Evolutionary conservation across 2,113 vertebrate species (phyloP), one percentile per base, ranked within the genome.

Genomic region (Cranoglanis bouderius): DNA sequence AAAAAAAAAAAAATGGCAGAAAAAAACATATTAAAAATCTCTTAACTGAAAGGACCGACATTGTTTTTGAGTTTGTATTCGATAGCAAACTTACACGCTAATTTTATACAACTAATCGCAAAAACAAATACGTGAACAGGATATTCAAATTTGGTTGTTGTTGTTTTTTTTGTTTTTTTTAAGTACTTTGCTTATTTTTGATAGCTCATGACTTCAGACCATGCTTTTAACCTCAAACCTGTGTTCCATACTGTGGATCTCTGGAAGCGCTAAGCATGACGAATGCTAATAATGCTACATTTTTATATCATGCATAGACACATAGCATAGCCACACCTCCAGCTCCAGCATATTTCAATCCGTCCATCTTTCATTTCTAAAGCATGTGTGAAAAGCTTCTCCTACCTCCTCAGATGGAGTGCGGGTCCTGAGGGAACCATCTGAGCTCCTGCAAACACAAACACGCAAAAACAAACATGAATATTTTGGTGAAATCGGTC

Each of bases 401-500:
- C 40, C 82, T 88, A 85, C 87, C 82, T 61, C 51, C 40, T 51
- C 72, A 53, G 82, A 63, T 21, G 32, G 82, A 43, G 55, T 32
- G 57, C 21, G 21, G 16, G 26, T 77, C 82, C 70, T 59, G 35
- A 35, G 57, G 72, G 72, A 78, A 85, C 40, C 72, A 43, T 88
- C 59, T 29, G 82, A 85, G 40, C 82, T 32, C 74, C 82, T 88
- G 88, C 35, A 75, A 88, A 84, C 70, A 88, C 59, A 85, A 85
- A 85, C 55, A 82, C 86, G 82, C 61, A 72, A 35, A 85, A 88
- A 26, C 70, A 75, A 49, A 26, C 81, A 88, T 75, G 53, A 88
- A 63, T 53, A 55, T 65, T 78, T 51, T n/a, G 43, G 16, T 24
- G 18, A 85, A 70, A 35, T 35, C 6, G 3, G 87, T 55, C 32